These are phyloP conservation scores for Psilopogon haemacephalus DNA, from an alignment of 2,113 vertebrate species.

Conservation along the genomic window DNA sequence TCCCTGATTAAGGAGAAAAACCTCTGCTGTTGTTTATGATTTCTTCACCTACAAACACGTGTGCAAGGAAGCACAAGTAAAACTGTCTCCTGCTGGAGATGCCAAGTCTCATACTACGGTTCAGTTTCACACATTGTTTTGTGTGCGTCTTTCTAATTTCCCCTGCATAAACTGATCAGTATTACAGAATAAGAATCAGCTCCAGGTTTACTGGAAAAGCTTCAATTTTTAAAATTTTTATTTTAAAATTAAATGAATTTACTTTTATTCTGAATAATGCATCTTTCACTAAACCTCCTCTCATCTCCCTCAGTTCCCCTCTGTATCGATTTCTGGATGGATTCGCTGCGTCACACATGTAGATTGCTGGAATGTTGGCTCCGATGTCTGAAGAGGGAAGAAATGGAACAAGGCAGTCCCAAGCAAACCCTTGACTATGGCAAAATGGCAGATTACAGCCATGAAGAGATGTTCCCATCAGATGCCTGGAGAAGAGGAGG, in stretches of 20 bases:
- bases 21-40: not conserved
- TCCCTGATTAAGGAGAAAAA: not conserved
- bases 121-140: not conserved
- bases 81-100: not conserved
- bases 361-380: not conserved
- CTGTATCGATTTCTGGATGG: slow-evolving; percentile 11
- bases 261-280: slow-evolving; percentile 14
- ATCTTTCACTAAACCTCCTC: slow-evolving; percentile 22
- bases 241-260: not conserved
- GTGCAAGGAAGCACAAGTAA: not conserved
- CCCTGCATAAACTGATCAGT: not conserved
- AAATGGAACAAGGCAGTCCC: not conserved
- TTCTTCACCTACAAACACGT: not conserved
- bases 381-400: not conserved
- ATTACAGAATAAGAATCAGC: not conserved
- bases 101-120: not conserved
- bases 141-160: not conserved
- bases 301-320: not conserved
- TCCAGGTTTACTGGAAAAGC: not conserved
- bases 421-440: not conserved
- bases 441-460: not conserved
- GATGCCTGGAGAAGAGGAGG: too few relatives aligned
- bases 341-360: not conserved
- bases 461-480: not conserved
- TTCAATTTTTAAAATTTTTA: not conserved